Base-by-base conservation (phyloP, 2,797 vertebrate species). In the Ctenopoma multispine region DNA sequence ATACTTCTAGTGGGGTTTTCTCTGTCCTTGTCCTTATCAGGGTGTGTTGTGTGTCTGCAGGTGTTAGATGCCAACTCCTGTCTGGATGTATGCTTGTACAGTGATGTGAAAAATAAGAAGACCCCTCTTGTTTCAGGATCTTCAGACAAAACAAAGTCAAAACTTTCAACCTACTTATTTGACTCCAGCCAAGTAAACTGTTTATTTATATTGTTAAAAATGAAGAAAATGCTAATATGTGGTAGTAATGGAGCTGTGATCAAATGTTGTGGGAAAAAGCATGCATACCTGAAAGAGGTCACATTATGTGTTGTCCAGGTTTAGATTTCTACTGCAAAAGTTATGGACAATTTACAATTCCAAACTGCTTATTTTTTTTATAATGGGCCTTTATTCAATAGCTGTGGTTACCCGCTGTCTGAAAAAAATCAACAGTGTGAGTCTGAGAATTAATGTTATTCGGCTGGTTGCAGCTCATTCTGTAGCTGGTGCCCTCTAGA, bases 191-290 rank as follows among this genome's bases (percentile, higher is more conserved):
- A 24, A 24, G 24, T n/a, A n/a, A n/a, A n/a, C n/a, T n/a, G n/a
- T n/a, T n/a, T n/a, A n/a, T n/a, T n/a, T n/a, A n/a, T n/a, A n/a
- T n/a, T n/a, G n/a, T n/a, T n/a, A n/a, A n/a, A n/a, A n/a, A n/a
- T n/a, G n/a, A n/a, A n/a, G n/a, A n/a, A n/a, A n/a, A n/a, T 11
- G 11, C 50, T 21, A 47, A 29, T 29, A n/a, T 6, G 11, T 21
- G 14, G n/a, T 29, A 7, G 7, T 46, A n/a, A 1, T 21, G 18
- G 4, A 24, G 21, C 10, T n/a, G 15, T 43, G 20, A 51, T 73
- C 8, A 67, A 60, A 54, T 70, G 51, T 47, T 63, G 43, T 58
- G 66, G 15, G 49, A 40, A 41, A 59, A 4, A n/a, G 10, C 40
- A 36, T 40, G 27, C 23, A 24, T 21, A 44, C 34, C 20, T 1